Conservation (phyloP, 1,140 invertebrate species). For the Bombyx mandarina region DNA sequence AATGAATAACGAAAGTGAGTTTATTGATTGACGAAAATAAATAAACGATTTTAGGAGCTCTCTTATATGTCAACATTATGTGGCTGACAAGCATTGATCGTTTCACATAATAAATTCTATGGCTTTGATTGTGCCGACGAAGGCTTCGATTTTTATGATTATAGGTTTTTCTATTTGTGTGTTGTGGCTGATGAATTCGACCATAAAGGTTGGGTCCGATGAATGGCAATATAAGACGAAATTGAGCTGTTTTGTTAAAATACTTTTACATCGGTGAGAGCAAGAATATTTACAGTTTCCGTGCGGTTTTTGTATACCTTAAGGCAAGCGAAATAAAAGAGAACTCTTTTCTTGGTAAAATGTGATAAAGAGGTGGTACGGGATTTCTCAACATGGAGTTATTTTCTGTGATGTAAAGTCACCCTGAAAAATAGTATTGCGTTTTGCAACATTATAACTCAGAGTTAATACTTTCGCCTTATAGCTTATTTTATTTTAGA, state of each 20-base stretch:
- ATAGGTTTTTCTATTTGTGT: background rate
- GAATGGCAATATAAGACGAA: no score
- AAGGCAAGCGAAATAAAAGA: slow-evolving; percentile 32
- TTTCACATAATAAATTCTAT: slow-evolving; percentile 1
- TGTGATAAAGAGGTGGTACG: slow-evolving; percentile 54
- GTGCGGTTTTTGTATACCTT: background rate
- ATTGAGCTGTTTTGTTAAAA: no score
- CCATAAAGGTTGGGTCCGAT: no score
- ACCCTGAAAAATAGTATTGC: slow-evolving; percentile 41
- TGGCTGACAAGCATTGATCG: slow-evolving; percentile 10
- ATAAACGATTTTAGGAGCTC: slow-evolving; percentile 25
- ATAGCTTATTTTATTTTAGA: slow-evolving; percentile 5
- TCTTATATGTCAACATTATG: slow-evolving; percentile 9
- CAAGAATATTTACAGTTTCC: background rate
- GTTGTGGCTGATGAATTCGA: no score
- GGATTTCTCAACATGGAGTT: slow-evolving; percentile 51
- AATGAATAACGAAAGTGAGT: slow-evolving; percentile 33
- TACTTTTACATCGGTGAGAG: background rate
- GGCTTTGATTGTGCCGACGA: background rate
- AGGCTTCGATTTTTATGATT: background rate
- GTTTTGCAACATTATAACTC: slow-evolving; percentile 44
- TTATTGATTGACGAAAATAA: slow-evolving; percentile 33
- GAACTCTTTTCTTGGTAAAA: slow-evolving; percentile 51
- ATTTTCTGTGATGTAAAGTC: slow-evolving; percentile 53
- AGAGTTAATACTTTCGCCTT: slow-evolving; percentile 26